Percentiles rank a stretch among this genome's conserved stretches.
These are phyloP conservation scores for Andrena chrysosceles DNA, from an alignment of 2,888 invertebrate genomes.

Conservation along the genomic window DNA sequence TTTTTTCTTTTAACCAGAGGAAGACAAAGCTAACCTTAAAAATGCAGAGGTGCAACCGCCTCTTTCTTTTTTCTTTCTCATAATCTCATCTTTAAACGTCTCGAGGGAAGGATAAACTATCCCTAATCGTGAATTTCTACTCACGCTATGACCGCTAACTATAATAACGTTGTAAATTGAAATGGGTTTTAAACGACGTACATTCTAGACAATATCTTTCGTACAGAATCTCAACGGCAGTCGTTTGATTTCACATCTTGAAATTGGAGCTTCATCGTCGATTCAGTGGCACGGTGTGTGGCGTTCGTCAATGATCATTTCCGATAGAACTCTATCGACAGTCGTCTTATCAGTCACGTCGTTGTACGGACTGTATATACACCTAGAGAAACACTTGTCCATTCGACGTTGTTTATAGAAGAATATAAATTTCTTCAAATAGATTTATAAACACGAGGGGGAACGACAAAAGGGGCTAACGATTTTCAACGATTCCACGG, in stretches of 20 bases:
- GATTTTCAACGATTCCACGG: neutral
- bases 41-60: slow-evolving; percentile 5
- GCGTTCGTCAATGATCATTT: neutral
- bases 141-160: slow-evolving; percentile 33
- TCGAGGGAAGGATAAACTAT: slow-evolving; percentile 32
- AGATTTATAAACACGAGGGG: neutral
- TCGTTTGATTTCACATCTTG: slow-evolving; percentile 42
- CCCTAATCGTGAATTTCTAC: slow-evolving; percentile 49
- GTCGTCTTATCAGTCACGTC: neutral
- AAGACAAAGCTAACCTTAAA: slow-evolving; percentile 50
- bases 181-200: slow-evolving; percentile 34
- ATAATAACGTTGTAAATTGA: slow-evolving; percentile 43
- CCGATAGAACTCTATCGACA: neutral
- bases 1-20: slow-evolving; percentile 31
- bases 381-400: neutral
- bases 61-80: neutral
- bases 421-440: slow-evolving; percentile 12
- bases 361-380: slow-evolving; percentile 3
- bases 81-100: slow-evolving; percentile 1
- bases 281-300: slow-evolving; percentile 29
- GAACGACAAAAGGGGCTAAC: neutral
- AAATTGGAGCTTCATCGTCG: slow-evolving; percentile 36
- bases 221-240: slow-evolving; percentile 57
- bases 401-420: neutral
- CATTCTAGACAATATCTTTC: slow-evolving; percentile 45